Base-by-base conservation (phyloP, 2,113 vertebrate genomes). In the Vimba vimba region DNA sequence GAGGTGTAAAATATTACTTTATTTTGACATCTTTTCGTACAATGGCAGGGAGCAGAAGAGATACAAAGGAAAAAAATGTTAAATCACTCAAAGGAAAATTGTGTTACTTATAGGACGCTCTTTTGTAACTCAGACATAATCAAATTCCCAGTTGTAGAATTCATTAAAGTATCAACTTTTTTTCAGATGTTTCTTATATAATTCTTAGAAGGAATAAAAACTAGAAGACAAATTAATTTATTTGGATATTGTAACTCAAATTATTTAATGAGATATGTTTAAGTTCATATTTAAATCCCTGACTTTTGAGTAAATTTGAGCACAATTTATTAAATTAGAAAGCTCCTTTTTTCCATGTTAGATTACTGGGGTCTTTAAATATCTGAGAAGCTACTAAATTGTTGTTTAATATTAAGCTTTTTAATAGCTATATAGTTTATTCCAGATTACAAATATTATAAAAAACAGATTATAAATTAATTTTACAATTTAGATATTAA, bases 1-100 rank as follows among this genome's bases (percentile, higher is more conserved):
- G 80, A 80, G 85, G 45, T 43, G 60, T 23, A 59, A 47, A 59
- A 85, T 87, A 77, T 79, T 85, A 66, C 59, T 85, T 88, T 85
- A 57, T 75, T 82, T 82, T 77, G 69, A 83, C 80, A 78, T 33
- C 10, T 74, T 83, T 83, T 69, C 36, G 0, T 66, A 71, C 39
- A 15, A 50, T 79, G 39, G 52, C 59, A 71, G 45, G 87, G 89
- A 84, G 85, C 83, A 91, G 87, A 77, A 64, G 79, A 86, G 33
- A 84, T n/a, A 52, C 75, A 62, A 60, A 39, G 2, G n/a, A 9
- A 15, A 15, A 13, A 84, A 25, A 64, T 4, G 2, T 6, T 77
- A 21, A 27, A 33, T 47, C 43, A 47, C 10, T 47, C 43, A 47
- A n/a, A 74, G 71, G 43, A 47, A 11, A 13, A 47, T 30, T 25